Conservation (phyloP, 2,797 vertebrate species). For the Neostethus bicornis region DNA sequence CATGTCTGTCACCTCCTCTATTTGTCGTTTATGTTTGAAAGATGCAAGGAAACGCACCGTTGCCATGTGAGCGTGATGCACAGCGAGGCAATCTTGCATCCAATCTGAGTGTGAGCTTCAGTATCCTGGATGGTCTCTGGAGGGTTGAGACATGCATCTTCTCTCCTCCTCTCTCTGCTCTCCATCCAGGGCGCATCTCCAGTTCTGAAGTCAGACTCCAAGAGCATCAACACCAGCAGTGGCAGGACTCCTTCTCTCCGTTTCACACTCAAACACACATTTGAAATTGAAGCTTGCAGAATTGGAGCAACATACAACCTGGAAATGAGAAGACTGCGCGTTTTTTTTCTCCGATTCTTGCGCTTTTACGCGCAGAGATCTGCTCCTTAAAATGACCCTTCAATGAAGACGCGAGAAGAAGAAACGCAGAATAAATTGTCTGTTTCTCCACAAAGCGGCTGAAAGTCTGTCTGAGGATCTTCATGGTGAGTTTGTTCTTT, state of each 20-base stretch:
- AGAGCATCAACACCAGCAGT: constrained; percentile 36
- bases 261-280: constrained; percentile 6
- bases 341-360: neutral
- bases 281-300: constrained; percentile 28
- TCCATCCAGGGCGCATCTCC: constrained; percentile 56
- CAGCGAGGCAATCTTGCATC: constrained; percentile 36
- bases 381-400: constrained; percentile 1
- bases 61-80: constrained; percentile 42
- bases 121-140: constrained; percentile 36
- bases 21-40: constrained; percentile 21
- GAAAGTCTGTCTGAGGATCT: constrained; percentile 22
- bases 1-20: constrained; percentile 16
- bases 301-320: constrained; percentile 17
- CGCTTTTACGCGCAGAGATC: constrained; percentile 25
- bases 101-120: constrained; percentile 47
- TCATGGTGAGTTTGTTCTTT: constrained; percentile 23
- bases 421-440: neutral
- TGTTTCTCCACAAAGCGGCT: neutral
- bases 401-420: neutral
- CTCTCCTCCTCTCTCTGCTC: constrained; percentile 41
- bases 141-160: constrained; percentile 29
- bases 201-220: constrained; percentile 43
- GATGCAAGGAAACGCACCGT: constrained; percentile 42
- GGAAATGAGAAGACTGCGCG: constrained; percentile 52
- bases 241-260: constrained; percentile 19